Evolutionary conservation across 1,140 invertebrate genomes (phyloP), one percentile per base, ranked within the genome.

Genomic region (Drosophila santomea): DNA sequence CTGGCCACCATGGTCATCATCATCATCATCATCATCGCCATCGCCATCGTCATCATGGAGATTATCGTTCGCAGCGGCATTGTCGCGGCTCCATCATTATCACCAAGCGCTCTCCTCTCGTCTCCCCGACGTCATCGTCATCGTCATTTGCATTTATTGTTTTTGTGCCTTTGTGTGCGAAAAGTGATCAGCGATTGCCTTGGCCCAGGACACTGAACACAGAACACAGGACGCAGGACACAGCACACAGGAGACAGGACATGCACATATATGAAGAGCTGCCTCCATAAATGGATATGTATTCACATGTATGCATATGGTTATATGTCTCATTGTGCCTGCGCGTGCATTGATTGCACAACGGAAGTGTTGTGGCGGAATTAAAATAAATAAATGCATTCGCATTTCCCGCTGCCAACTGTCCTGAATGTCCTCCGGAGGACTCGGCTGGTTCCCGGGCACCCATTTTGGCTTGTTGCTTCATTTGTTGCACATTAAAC

Each of bases 381-480:
- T 89, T 89, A 89, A 89, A 89, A 90, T 90, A 89, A 89, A 89
- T 89, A 89, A 89, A 89, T 89, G 84, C 84, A 88, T 89, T 89
- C 52, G 73, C 79, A 89, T 84, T 80, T 78, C 73, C 73, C 80
- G 67, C 58, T 58, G 71, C 68, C 69, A 68, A 57, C 32, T 50
- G 52, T 7, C 32, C 32, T 32, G 41, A 39, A 28, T 66, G 38
- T 20, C 38, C 62, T 50, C 44, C 28, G 38, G 57, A 23, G 45
- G 47, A 17, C n/a, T 35, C 25, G 45, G 23, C 32, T 14, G 48
- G 8, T n/a, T 32, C 48, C 48, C 32, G 32, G 39, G 35, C 15
- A 15, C 35, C 15, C 14, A n/a, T 25, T 35, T 36, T 20, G 80
- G 69, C 67, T 82, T 84, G 81, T 84, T 84, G 81, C 78, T 88